phyloP scores from a whole-genome alignment of 2,888 invertebrate genomes.

The Asteroscopus sphinx region DNA sequence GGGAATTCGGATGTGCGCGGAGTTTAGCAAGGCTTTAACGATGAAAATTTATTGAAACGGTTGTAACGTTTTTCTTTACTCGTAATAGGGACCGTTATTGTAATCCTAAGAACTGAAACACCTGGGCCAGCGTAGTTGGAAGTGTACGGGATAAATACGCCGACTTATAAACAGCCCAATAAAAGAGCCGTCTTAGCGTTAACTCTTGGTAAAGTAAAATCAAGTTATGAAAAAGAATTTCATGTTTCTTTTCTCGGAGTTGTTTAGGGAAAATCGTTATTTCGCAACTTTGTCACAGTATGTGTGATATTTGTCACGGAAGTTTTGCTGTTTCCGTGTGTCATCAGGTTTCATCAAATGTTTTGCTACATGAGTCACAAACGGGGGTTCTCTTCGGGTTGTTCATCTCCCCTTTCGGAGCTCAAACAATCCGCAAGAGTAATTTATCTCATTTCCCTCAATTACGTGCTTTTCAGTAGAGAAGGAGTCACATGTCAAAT shows the following conservation, averaged over 20 bases:
- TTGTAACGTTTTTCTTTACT: constrained; percentile 79
- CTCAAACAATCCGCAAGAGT: constrained; percentile 75
- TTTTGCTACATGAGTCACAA: constrained; percentile 54
- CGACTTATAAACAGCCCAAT: constrained; percentile 44
- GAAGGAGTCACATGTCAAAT: constrained; percentile 77
- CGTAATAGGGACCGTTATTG: constrained; percentile 79
- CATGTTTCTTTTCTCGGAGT: constrained; percentile 17
- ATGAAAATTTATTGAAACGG: constrained; percentile 85
- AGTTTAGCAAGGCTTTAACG: constrained; percentile 78
- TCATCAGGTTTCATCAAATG: constrained; percentile 49
- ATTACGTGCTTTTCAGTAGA: constrained; percentile 80
- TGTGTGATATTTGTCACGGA: constrained; percentile 48
- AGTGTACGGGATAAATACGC: constrained; percentile 46
- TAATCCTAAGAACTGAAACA: constrained; percentile 78
- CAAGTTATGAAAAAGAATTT: constrained; percentile 9
- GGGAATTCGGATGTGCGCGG: constrained; percentile 65
- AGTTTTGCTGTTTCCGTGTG: constrained; percentile 39
- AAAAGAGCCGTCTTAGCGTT: constrained; percentile 12
- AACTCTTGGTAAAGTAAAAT: constrained; percentile 22
- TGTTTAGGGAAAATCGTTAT: constrained; percentile 19
- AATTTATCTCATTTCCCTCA: constrained; percentile 86
- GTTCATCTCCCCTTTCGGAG: constrained; percentile 63
- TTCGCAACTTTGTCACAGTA: constrained; percentile 28
- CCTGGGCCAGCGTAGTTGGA: constrained; percentile 65
- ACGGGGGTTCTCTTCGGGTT: constrained; percentile 37